phyloP scores from a whole-genome alignment of 1,140 invertebrate species.

The Zaprionus capensis region DNA sequence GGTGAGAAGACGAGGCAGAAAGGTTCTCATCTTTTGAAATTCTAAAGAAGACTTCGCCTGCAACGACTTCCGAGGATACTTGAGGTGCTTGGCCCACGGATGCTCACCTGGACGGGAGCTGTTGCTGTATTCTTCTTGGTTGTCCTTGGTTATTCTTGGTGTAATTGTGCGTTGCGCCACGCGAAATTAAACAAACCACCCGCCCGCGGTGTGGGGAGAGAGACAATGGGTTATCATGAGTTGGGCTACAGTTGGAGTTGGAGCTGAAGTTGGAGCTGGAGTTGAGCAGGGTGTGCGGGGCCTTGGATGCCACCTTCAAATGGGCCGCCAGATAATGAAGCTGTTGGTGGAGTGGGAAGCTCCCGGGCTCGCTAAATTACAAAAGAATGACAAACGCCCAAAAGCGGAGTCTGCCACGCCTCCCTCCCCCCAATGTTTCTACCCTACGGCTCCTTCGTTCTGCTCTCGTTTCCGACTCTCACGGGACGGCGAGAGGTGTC shows the following conservation, averaged over 20 bases:
- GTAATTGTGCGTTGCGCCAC: constrained; percentile 75
- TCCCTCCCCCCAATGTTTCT: background rate
- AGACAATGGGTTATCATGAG: constrained; percentile 23
- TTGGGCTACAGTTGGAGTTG: background rate
- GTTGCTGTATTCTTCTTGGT: background rate
- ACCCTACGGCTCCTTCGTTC: background rate
- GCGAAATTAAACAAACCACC: constrained; percentile 67
- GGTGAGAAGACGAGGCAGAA: background rate
- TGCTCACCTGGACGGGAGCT: constrained; percentile 24
- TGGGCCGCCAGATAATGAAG: constrained; percentile 60
- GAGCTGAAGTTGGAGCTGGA: too few relatives aligned
- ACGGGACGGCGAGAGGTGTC: constrained; percentile 29
- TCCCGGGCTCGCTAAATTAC: constrained; percentile 67
- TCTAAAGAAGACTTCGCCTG: background rate
- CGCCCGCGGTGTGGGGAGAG: background rate
- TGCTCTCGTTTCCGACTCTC: constrained; percentile 6
- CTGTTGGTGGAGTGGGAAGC: constrained; percentile 11
- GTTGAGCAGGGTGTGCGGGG: constrained; percentile 8
- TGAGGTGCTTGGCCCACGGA: background rate
- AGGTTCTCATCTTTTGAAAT: background rate
- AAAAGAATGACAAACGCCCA: constrained; percentile 73
- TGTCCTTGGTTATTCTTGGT: constrained; percentile 29
- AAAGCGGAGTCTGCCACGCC: constrained; percentile 9
- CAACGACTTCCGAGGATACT: background rate
- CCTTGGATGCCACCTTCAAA: background rate